phyloP scores from a whole-genome alignment of 2,113 vertebrate species.

The Hypocryptadius cinnamomeus region DNA sequence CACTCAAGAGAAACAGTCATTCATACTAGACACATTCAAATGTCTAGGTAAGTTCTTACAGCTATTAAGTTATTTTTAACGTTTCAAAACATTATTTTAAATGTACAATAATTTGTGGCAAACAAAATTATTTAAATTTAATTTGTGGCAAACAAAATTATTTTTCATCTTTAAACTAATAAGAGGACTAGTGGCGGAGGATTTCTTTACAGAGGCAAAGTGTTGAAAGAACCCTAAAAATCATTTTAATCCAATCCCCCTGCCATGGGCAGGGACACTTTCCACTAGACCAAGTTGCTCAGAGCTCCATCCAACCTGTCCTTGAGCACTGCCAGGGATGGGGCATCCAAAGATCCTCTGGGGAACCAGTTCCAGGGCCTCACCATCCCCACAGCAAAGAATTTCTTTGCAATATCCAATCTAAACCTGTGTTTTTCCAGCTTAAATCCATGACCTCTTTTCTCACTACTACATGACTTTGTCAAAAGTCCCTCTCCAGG shows the following conservation, averaged over 20 bases:
- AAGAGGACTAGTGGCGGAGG: neutral
- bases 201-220: neutral
- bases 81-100: neutral
- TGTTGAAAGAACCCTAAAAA: neutral
- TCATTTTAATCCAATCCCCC: neutral
- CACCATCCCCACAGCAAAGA: neutral
- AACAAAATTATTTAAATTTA: too few relatives aligned
- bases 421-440: neutral
- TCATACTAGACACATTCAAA: neutral
- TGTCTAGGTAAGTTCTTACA: neutral
- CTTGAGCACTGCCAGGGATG: neutral
- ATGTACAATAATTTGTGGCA: neutral
- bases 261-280: neutral
- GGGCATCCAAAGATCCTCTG: neutral
- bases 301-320: neutral
- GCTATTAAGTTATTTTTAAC: neutral
- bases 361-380: neutral
- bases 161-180: neutral
- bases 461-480: neutral
- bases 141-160: too few relatives aligned
- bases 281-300: neutral
- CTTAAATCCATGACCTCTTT: neutral
- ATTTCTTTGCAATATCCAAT: neutral
- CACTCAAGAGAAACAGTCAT: neutral
- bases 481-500: neutral